Conservation (phyloP, 2,797 vertebrate genomes). For the Aldrovandia affinis region DNA sequence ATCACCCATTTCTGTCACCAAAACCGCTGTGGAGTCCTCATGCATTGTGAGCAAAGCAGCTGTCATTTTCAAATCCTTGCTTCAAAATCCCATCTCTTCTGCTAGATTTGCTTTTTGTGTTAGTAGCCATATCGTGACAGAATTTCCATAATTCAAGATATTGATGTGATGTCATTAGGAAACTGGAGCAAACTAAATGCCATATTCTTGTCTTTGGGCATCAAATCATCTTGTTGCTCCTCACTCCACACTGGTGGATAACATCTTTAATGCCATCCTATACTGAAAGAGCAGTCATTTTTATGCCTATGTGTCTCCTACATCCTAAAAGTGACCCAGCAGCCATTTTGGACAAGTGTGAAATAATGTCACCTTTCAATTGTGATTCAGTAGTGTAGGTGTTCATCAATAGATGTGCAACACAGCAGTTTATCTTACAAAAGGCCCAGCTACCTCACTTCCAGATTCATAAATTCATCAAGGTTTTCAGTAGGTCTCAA, state of each 20-base stretch:
- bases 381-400: background rate
- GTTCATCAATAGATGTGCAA: background rate
- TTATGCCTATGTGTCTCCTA: background rate
- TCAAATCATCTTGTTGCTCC: background rate
- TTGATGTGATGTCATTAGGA: background rate
- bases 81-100: background rate
- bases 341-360: background rate
- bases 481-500: background rate
- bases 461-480: conserved; percentile 10
- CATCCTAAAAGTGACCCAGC: background rate
- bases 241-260: background rate
- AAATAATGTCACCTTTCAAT: background rate
- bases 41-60: background rate
- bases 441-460: background rate
- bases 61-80: background rate
- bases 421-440: conserved; percentile 2
- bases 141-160: background rate
- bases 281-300: background rate
- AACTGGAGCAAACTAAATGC: background rate
- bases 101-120: too few species aligned
- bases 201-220: background rate
- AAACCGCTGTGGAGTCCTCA: background rate
- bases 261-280: background rate
- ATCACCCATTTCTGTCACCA: conserved; percentile 15
- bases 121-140: background rate